phyloP scores from a whole-genome alignment of 2,888 invertebrate species.

The Microplitis deprimator region DNA sequence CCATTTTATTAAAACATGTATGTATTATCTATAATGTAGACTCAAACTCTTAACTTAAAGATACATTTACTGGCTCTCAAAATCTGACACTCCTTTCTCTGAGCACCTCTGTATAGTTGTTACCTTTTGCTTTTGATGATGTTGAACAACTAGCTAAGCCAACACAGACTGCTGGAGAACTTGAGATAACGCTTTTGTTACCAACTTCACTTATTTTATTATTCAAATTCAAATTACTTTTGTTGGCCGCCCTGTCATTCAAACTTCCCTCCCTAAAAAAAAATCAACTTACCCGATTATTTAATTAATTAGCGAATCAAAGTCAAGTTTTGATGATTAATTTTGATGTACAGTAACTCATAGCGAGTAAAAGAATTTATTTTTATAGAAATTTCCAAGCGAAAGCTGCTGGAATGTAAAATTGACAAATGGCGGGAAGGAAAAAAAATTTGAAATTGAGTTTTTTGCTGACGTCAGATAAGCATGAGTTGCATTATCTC shows the following conservation, averaged over 20 bases:
- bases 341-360: neutral
- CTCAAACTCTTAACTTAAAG: neutral
- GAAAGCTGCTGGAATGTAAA: neutral
- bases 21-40: neutral
- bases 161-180: neutral
- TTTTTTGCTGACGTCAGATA: neutral
- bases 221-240: neutral
- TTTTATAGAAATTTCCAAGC: neutral
- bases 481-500: neutral
- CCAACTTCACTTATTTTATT: neutral
- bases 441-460: neutral
- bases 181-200: neutral
- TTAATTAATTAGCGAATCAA: too few species aligned
- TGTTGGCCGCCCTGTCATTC: neutral
- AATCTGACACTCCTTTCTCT: constrained; percentile 1
- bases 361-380: neutral
- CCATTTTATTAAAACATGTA: constrained; percentile 55
- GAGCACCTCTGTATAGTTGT: constrained; percentile 8
- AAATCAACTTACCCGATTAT: too few species aligned
- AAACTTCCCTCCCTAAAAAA: neutral
- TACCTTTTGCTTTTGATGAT: neutral
- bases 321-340: neutral
- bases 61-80: constrained; percentile 20
- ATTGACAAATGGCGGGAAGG: neutral
- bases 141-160: neutral